A percentile compares a stretch with the other conserved stretches of the same genome.
phyloP scores from a whole-genome alignment of 2,888 invertebrate genomes.

The Caenorhabditis zanzibari region DNA sequence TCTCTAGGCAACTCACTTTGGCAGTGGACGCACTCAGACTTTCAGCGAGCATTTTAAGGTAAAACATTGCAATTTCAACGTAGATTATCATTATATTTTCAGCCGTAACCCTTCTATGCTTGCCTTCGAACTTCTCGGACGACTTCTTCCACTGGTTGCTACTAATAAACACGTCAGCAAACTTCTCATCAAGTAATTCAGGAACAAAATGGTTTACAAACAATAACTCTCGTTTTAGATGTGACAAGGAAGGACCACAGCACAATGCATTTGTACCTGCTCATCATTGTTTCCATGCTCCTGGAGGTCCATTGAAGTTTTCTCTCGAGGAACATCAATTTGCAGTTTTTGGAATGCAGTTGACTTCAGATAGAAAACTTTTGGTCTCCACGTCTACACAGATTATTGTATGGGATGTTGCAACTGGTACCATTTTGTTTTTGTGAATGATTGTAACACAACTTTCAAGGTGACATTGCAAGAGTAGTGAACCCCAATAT shows the following conservation, averaged over 20 bases:
- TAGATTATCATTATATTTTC: conserved; percentile 4
- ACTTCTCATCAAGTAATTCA: conserved; percentile 87
- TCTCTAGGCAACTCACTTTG: conserved; percentile 90
- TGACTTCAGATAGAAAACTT: conserved; percentile 93
- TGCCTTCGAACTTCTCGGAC: conserved; percentile 94
- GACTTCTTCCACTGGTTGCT: conserved; percentile 94
- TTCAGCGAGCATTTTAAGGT: conserved; percentile 89
- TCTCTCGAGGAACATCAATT: conserved; percentile 98
- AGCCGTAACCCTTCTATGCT: conserved; percentile 92
- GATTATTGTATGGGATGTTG: conserved; percentile 97
- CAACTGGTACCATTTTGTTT: conserved; percentile 87
- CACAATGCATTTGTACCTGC: conserved; percentile 94
- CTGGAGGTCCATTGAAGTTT: conserved; percentile 98
- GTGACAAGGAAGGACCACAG: conserved; percentile 89
- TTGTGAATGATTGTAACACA: not conserved
- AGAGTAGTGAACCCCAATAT: conserved; percentile 92
- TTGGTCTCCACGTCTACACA: conserved; percentile 96
- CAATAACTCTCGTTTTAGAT: conserved; percentile 86
- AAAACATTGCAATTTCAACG: not conserved
- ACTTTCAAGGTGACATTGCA: conserved; percentile 90
- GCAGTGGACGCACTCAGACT: conserved; percentile 95
- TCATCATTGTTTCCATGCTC: conserved; percentile 97
- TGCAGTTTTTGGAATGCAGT: conserved; percentile 93
- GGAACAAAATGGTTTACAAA: too few relatives aligned
- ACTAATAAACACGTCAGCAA: conserved; percentile 90